Base-by-base conservation (phyloP, 2,888 invertebrate species). In the Lobophora halterata region DNA sequence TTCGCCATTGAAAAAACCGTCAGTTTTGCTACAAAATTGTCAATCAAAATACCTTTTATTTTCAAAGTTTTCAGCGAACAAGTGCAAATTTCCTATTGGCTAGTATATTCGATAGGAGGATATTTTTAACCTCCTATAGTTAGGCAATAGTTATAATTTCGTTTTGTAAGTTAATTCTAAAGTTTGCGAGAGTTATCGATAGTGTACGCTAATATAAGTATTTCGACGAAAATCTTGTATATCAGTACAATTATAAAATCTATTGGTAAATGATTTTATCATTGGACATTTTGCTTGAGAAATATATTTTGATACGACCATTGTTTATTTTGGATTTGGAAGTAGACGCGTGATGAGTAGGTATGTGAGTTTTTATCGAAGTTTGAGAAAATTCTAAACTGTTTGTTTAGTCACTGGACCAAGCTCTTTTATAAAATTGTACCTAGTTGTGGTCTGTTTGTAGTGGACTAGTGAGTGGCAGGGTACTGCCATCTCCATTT, bases 181-280 rank as follows among this genome's bases (percentile, higher is more conserved):
- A 56, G 65, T 71, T 64, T 54, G 63, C 61, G 55, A 63, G 12
- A 13, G 6, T 30, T 14, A 16, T 37, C 12, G 8, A 9, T 21
- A 12, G 28, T 4, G 25, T 27, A 35, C 16, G 5, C 67, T 62
- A n/a, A n/a, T n/a, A n/a, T n/a, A 63, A 55, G 55, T 69, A 71
- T 65, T 69, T 68, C 64, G 61, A 62, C 55, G 53, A 55, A 71
- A 73, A 74, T 73, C 71, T 75, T 82, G 76, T 82, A 80, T 79
- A 82, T 85, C 79, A 85, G 85, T 85, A 85, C 85, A 85, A 85
- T 71, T 74, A 71, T 70, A 71, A 61, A 64, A 58, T 58, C 35
- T 52, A 63, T 65, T 59, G 56, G 52, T 57, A 52, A 51, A 47
- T 54, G 52, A 62, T 64, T 63, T 69, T 66, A 65, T 67, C 59